Evolutionary conservation across 2,797 vertebrate species (phyloP).

Genomic region (Melanotaenia boesemani): DNA sequence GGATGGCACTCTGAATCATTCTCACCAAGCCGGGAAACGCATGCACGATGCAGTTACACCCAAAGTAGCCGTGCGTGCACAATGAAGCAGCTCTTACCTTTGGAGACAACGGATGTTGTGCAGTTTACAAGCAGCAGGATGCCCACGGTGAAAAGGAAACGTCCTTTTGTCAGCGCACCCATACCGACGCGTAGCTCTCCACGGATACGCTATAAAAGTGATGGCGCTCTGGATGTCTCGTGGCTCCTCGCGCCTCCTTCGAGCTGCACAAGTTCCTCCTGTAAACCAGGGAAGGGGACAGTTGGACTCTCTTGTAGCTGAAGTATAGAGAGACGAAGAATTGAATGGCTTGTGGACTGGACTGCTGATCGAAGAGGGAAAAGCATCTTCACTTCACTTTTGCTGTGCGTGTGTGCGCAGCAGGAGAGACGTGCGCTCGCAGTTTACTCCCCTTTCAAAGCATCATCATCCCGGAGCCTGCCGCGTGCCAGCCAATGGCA

Average conservation of each 20-base stretch:
- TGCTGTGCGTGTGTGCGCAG: conserved; percentile 58
- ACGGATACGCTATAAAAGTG: conserved; percentile 35
- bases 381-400: conserved; percentile 75
- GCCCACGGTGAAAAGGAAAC: conserved; percentile 58
- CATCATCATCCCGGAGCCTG: conserved; percentile 58
- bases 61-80: conserved; percentile 21
- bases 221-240: conserved; percentile 39
- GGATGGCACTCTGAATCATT: conserved; percentile 23
- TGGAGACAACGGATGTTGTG: conserved; percentile 58
- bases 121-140: conserved; percentile 69
- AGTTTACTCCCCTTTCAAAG: conserved; percentile 58
- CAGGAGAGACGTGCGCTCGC: conserved; percentile 59
- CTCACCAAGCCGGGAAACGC: not conserved
- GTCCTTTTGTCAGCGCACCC: conserved; percentile 72
- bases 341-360: conserved; percentile 34
- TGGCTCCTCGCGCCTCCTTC: conserved; percentile 42
- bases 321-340: not conserved
- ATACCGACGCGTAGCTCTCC: conserved; percentile 67
- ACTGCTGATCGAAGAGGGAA: conserved; percentile 41
- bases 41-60: not conserved
- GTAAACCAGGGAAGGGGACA: conserved; percentile 37
- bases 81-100: conserved; percentile 72
- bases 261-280: conserved; percentile 50
- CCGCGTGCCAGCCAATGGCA: conserved; percentile 68
- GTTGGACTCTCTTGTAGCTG: conserved; percentile 18